phyloP scores from a whole-genome alignment of 2,113 vertebrate species.

The Laticauda laticaudata region DNA sequence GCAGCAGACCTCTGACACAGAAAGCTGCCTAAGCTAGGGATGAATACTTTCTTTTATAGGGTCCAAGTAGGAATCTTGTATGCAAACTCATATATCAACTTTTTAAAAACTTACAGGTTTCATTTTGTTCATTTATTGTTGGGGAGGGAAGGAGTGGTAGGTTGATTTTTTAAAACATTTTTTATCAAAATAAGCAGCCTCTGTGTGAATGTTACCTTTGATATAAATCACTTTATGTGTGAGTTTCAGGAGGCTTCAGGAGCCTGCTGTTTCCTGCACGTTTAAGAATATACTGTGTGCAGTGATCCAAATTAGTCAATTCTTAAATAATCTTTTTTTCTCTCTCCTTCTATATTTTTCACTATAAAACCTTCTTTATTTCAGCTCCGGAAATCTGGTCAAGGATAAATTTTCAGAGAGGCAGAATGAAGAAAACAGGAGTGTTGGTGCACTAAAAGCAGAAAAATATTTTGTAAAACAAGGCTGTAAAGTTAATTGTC shows the following conservation, averaged over 20 bases:
- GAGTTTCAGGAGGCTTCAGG: not conserved
- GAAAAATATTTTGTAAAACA: conserved; percentile 48
- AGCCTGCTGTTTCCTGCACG: conserved; percentile 8
- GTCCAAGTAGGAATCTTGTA: conserved; percentile 20
- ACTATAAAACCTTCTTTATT: conserved; percentile 37
- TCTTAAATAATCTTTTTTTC: not conserved
- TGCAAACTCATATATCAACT: conserved; percentile 30
- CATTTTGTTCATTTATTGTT: conserved; percentile 34
- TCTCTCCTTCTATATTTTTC: not conserved
- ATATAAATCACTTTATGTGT: conserved; percentile 27
- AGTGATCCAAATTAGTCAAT: not conserved
- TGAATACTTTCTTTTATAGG: conserved; percentile 6
- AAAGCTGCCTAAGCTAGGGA: not conserved
- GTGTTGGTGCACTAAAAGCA: conserved; percentile 16
- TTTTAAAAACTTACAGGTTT: conserved; percentile 34
- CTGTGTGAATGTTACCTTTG: conserved; percentile 29
- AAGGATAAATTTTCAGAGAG: conserved; percentile 33
- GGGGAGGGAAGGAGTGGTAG: conserved; percentile 9
- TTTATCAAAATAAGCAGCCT: conserved; percentile 37
- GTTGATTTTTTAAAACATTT: conserved; percentile 8
- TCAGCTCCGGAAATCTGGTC: not conserved
- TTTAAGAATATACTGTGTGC: not conserved
- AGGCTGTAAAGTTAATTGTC: conserved; percentile 44
- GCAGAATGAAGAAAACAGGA: not conserved
- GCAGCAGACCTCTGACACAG: not conserved